Base-by-base conservation (phyloP, 2,888 invertebrate species). In the Tortricodes alternella region DNA sequence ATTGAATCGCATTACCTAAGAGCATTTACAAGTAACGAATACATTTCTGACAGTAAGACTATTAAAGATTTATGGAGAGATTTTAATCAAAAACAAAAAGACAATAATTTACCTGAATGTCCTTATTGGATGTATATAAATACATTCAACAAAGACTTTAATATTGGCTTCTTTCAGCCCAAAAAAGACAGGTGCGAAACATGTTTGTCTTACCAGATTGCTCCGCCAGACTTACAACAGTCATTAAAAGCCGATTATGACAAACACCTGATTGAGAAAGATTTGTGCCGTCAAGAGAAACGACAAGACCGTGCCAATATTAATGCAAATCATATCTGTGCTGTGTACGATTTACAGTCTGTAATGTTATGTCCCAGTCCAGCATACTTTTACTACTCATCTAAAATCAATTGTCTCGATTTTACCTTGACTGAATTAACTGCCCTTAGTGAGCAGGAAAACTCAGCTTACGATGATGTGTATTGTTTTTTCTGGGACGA, bases 111-210 rank as follows among this genome's bases (percentile, higher is more conserved):
- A 41, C 34, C 38, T 19, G n/a, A 39, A 9, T 43, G 58, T 19
- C 32, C 50, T 2, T 61, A 61, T 23, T 62, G 60, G 58, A 15
- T 60, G 1, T 65, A 63, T 48, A 34, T 24, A 24, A 27, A 61
- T 13, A 63, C 58, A 43, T 65, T 66, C 46, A 66, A 58, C 23
- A 53, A 11, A 21, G 43, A 53, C 1, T 53, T 53, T 32, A 43
- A 59, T 18, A 46, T 57, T 2, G 32, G 16, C 8, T 57, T 57
- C 29, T 51, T 44, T 13, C 29, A 51, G 9, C 39, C 67, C n/a
- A 70, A 67, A 46, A 69, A 66, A 59, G 66, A 69, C 37, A 48
- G 51, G 16, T 67, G 66, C 46, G 63, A 67, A 13, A 7, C 44
- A n/a, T 70, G 67, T 53, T 15, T 62, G 27, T 46, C 53, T 11